Base-by-base conservation (phyloP, 1,140 invertebrate species). In the Aporrectodea caliginosa region DNA sequence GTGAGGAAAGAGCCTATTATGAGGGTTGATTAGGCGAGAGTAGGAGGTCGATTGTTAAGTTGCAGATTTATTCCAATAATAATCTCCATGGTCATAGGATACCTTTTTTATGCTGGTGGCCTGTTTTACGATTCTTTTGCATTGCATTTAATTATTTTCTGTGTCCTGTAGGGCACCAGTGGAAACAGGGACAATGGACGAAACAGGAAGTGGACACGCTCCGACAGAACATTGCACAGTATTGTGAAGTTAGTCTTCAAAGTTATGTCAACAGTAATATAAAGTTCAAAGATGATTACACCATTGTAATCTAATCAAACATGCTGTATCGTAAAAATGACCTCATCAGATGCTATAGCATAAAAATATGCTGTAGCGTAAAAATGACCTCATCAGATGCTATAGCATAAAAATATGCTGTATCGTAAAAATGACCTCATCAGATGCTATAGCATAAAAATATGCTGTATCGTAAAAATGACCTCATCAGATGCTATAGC, bases 161-260 rank as follows among this genome's bases (percentile, higher is more conserved):
- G 58, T 32, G 43, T 69, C 76, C 30, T 22, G 27, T 30, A 88
- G 88, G 88, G 79, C 87, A 88, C 73, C 81, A 84, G 22, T 90
- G 90, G 90, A 89, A 88, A 75, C 89, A 90, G 82, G 90, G 90
- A 29, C 89, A 90, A 83, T 90, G 90, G 90, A 87, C 88, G 22
- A 89, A 89, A 83, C 88, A 90, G 77, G 90, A 90, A 83, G 84
- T 88, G 14, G 88, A 89, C 29, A 73, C 90, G 6, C 80, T 90
- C 16, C 84, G 89, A 78, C 73, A 81, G 12, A 90, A 90, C 80
- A 90, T 90, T 78, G 81, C 81, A 27, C 79, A 84, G 29, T 90
- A 90, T 79, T 90, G 89, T 82, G 84, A 84, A 81, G 88, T 88
- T 82, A 80, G 78, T 83, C 14, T n/a, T n/a, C n/a, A n/a, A n/a